Percentiles rank a stretch among this genome's conserved stretches.
Evolutionary conservation across 2,888 invertebrate genomes (phyloP).

Genomic region (Vanessa cardui): DNA sequence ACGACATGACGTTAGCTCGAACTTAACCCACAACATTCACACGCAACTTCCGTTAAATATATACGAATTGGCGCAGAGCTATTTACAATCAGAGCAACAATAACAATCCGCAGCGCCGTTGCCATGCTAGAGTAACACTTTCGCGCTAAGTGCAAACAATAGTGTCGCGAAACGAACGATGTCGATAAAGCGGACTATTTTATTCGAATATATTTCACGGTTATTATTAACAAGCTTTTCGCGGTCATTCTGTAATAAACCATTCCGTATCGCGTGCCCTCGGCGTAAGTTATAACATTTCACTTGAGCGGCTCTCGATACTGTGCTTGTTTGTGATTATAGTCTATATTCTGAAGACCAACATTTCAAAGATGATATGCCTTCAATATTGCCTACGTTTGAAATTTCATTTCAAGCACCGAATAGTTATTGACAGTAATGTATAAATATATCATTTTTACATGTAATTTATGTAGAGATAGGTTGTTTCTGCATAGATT

Average conservation of each 20-base stretch:
- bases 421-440: no score
- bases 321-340: neutral
- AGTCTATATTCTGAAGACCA: neutral
- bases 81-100: slow-evolving; percentile 45
- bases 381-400: neutral
- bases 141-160: slow-evolving; percentile 36
- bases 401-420: neutral
- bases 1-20: slow-evolving; percentile 4
- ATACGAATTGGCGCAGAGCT: slow-evolving; percentile 34
- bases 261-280: neutral
- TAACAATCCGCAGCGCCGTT: slow-evolving; percentile 36
- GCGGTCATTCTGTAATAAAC: slow-evolving; percentile 14
- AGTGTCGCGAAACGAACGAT: slow-evolving; percentile 28
- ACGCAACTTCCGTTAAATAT: slow-evolving; percentile 33
- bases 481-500: no score
- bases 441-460: no score
- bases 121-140: slow-evolving; percentile 33
- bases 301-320: slow-evolving; percentile 3
- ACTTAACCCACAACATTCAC: slow-evolving; percentile 19
- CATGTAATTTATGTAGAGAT: no score
- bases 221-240: slow-evolving; percentile 5
- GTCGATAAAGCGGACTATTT: slow-evolving; percentile 23
- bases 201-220: slow-evolving; percentile 6
- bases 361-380: neutral
- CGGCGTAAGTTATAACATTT: slow-evolving; percentile 15